A percentile compares a stretch with the other conserved stretches of the same genome.
These are phyloP conservation scores for Meteorus cinctellus DNA, from an alignment of 2,888 invertebrate species.

Conservation along the genomic window DNA sequence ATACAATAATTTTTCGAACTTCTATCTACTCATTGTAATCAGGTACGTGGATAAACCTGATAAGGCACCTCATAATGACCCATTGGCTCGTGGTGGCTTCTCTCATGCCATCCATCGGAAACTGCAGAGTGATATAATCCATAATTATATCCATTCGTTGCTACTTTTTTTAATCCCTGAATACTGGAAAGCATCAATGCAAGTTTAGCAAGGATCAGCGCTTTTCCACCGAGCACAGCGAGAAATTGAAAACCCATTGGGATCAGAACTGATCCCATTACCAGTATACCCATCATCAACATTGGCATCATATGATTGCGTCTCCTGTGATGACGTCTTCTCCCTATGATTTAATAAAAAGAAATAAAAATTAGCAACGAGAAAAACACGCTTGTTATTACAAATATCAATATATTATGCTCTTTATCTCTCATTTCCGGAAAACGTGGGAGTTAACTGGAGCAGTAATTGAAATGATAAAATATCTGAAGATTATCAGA, in stretches of 20 bases:
- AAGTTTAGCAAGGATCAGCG: constrained; percentile 86
- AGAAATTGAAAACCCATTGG: constrained; percentile 91
- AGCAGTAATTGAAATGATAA: not conserved
- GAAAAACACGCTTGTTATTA: too few species aligned
- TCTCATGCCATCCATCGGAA: constrained; percentile 70
- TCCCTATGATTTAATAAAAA: constrained; percentile 60
- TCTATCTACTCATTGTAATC: constrained; percentile 23
- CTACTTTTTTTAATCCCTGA: constrained; percentile 85
- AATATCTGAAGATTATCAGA: not conserved
- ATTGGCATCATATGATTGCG: constrained; percentile 83
- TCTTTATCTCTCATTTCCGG: too few species aligned
- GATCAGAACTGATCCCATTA: constrained; percentile 84
- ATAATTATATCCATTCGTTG: constrained; percentile 83
- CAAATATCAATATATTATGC: too few species aligned
- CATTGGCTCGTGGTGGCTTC: constrained; percentile 66
- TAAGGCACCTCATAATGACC: constrained; percentile 54
- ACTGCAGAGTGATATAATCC: constrained; percentile 81
- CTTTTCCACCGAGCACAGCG: constrained; percentile 87
- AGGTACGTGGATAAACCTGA: constrained; percentile 46
- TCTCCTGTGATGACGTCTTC: constrained; percentile 76
- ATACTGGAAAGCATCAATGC: constrained; percentile 86
- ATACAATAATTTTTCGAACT: constrained; percentile 39
- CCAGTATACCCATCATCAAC: constrained; percentile 86
- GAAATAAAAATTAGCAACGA: not conserved
- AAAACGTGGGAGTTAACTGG: too few species aligned